Evolutionary conservation across 2,113 vertebrate genomes (phyloP).

Genomic region (Hemiscyllium ocellatum): DNA sequence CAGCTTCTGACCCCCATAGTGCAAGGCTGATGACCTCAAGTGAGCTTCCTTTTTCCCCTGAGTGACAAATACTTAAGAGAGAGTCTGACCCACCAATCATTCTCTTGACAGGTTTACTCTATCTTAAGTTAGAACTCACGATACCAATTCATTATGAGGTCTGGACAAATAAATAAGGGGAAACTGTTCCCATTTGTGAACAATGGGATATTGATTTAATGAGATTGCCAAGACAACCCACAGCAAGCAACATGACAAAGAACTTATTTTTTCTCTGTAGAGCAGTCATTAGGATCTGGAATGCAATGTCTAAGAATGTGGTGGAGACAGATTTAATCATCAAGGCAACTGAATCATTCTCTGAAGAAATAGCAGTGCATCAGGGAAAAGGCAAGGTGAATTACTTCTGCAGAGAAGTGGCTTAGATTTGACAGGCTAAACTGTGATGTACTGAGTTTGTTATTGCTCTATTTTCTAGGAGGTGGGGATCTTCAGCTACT

Average conservation of each 20-base stretch:
- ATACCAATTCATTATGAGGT: too few species aligned
- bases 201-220: background rate
- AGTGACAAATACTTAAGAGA: background rate
- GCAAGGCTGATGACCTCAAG: background rate
- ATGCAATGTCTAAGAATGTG: background rate
- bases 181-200: background rate
- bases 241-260: background rate
- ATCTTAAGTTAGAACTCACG: background rate
- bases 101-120: background rate
- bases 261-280: background rate
- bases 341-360: background rate
- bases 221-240: background rate
- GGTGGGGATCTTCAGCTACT: background rate
- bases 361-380: background rate
- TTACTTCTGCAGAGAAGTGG: background rate
- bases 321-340: background rate
- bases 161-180: background rate
- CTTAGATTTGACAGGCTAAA: background rate
- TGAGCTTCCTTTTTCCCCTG: background rate
- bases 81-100: background rate
- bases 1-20: background rate
- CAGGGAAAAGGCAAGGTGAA: background rate
- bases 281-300: background rate
- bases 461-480: background rate
- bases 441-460: background rate